Conservation (phyloP, 2,888 invertebrate genomes). For the Amblyteles armatorius region DNA sequence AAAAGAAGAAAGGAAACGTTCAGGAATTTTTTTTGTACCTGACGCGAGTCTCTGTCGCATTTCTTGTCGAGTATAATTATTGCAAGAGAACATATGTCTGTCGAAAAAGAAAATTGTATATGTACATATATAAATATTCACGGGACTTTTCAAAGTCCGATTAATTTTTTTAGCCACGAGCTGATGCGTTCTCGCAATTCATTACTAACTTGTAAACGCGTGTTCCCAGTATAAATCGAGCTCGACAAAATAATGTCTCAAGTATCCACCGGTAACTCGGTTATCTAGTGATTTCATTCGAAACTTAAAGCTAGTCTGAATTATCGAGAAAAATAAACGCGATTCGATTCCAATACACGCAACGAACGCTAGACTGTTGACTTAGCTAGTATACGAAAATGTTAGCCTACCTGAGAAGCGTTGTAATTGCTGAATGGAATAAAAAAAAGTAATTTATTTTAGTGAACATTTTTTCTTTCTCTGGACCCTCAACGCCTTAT, state of each 20-base stretch:
- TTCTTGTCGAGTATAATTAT: constrained; percentile 29
- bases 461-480: constrained; percentile 78
- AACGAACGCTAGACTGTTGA: constrained; percentile 68
- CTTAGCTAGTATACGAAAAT: constrained; percentile 72
- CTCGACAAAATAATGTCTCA: not conserved
- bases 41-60: constrained; percentile 54
- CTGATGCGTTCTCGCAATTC: constrained; percentile 6
- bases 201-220: not conserved
- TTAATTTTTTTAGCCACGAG: constrained; percentile 25
- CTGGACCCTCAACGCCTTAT: constrained; percentile 76
- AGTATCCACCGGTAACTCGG: constrained; percentile 1
- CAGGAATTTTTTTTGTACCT: constrained; percentile 36
- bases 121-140: constrained; percentile 20
- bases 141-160: constrained; percentile 26
- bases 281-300: constrained; percentile 1
- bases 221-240: not conserved
- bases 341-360: constrained; percentile 48
- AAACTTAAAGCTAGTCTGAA: constrained; percentile 24
- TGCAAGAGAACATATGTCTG: constrained; percentile 39
- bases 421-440: constrained; percentile 80
- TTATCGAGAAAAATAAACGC: constrained; percentile 33
- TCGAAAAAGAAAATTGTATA: constrained; percentile 8
- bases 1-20: constrained; percentile 29
- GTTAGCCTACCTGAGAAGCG: constrained; percentile 73
- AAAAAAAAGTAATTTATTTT: constrained; percentile 79